phyloP scores from a whole-genome alignment of 2,113 vertebrate species.

The Percina caprodes region DNA sequence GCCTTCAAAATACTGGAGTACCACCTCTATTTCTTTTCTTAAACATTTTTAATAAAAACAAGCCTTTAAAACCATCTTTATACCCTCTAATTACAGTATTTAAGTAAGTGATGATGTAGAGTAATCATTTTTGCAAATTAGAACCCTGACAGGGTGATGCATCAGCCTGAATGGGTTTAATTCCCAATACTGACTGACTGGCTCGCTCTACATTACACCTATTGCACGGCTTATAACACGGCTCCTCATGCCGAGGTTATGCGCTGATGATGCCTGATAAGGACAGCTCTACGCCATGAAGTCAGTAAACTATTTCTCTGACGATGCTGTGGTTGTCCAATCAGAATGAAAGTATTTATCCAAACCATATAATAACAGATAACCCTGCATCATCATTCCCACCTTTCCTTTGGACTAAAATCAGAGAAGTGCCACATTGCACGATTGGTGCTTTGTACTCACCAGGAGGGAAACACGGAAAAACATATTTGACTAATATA shows the following conservation, averaged over 20 bases:
- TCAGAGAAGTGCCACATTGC: slow-evolving; percentile 1
- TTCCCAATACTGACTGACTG: too few species aligned
- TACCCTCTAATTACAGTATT: background rate
- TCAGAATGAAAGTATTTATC: too few species aligned
- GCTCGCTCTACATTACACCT: too few species aligned
- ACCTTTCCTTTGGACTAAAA: background rate
- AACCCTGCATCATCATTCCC: slow-evolving; percentile 5
- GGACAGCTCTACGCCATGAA: too few species aligned
- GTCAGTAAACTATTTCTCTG: too few species aligned
- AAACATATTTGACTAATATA: background rate
- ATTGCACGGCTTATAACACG: too few species aligned
- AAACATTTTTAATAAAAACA: background rate
- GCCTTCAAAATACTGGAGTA: background rate
- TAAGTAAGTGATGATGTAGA: background rate
- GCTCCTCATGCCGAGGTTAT: too few species aligned
- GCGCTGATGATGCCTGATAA: too few species aligned
- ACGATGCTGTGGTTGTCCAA: too few species aligned
- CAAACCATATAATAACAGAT: background rate
- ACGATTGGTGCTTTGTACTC: slow-evolving; percentile 9
- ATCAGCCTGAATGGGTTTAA: too few species aligned
- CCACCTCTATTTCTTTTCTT: background rate
- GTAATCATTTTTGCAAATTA: too few species aligned
- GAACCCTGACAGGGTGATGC: too few species aligned
- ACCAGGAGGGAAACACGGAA: slow-evolving; percentile 13
- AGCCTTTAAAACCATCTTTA: background rate